Base-by-base conservation (phyloP, 2,113 vertebrate species). In the Alexandromys fortis region DNA sequence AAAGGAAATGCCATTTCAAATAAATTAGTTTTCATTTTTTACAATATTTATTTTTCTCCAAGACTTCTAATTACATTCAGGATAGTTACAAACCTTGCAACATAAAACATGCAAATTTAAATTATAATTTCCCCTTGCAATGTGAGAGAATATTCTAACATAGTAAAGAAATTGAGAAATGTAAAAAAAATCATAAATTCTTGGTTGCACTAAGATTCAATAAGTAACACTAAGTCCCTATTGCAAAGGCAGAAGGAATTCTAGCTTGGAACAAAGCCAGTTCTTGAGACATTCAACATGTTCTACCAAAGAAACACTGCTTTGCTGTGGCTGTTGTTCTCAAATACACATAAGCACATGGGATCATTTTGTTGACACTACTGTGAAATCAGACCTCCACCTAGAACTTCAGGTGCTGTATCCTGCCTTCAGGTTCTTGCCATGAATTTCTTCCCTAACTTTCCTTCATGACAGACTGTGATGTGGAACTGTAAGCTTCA, bases 21-120 rank as follows among this genome's bases (percentile, higher is more conserved):
- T 1, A 67, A 91, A 45, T n/a, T 9, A 30, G 73, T 55, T 90
- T 86, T 92, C 88, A 42, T 90, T 75, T 52, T 30, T 88, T 65
- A 91, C 83, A 96, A 73, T 61, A 94, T 63, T 21, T 58, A 65
- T 65, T 90, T 86, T 95, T 61, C 5, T 63, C 52, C 45, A 86
- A 38, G 13, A 88, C 65, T 77, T 7, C 77, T 88, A 79, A 67
- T 76, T 86, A 7, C 5, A 68, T 49, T 3, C 21, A 52, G 2
- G 30, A 21, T 89, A 86, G 91, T 89, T 91, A 79, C 9, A 90
- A 97, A 58, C n/a, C 33, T 75, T 81, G 4, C 58, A 78, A 87
- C 49, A 72, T 82, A 55, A 86, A 92, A 79, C 67, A 33, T 33
- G 79, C 61, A 67, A 49, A 89, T 90, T 68, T 22, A 65, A n/a